phyloP scores from a whole-genome alignment of 2,113 vertebrate species.

The Microcebus ravelobensis region DNA sequence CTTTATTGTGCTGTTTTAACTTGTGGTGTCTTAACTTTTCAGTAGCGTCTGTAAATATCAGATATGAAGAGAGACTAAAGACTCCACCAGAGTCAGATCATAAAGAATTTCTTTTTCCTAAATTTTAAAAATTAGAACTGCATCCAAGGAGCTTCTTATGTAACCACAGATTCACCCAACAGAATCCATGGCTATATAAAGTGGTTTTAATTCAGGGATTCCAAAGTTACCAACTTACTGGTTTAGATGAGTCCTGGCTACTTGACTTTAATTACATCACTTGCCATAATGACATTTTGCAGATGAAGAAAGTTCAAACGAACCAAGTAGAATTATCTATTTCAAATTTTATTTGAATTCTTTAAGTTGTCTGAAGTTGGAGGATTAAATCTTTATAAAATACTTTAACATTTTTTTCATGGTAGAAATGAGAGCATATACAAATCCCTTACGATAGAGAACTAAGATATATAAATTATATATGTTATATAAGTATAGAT shows the following conservation, averaged over 20 bases:
- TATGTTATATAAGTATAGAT: background rate
- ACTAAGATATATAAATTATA: background rate
- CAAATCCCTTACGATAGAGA: background rate
- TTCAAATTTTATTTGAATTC: background rate
- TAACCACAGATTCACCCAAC: background rate
- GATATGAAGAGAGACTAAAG: background rate
- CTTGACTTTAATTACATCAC: background rate
- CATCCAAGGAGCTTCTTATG: background rate
- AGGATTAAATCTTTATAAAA: background rate
- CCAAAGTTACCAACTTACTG: background rate
- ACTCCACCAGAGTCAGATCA: background rate
- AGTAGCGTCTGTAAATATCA: background rate
- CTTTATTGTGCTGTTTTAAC: background rate
- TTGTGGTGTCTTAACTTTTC: background rate
- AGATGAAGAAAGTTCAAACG: background rate
- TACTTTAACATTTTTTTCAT: background rate
- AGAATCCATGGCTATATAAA: background rate
- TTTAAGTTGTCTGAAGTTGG: background rate
- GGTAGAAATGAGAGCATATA: background rate
- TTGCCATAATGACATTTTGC: background rate
- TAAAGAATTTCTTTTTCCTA: slow-evolving; percentile 36
- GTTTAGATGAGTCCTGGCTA: background rate
- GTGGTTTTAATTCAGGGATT: background rate
- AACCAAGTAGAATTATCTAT: background rate
- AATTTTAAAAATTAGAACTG: slow-evolving; percentile 24